Conservation (phyloP, 2,797 vertebrate species). For the Sebastes itinus region DNA sequence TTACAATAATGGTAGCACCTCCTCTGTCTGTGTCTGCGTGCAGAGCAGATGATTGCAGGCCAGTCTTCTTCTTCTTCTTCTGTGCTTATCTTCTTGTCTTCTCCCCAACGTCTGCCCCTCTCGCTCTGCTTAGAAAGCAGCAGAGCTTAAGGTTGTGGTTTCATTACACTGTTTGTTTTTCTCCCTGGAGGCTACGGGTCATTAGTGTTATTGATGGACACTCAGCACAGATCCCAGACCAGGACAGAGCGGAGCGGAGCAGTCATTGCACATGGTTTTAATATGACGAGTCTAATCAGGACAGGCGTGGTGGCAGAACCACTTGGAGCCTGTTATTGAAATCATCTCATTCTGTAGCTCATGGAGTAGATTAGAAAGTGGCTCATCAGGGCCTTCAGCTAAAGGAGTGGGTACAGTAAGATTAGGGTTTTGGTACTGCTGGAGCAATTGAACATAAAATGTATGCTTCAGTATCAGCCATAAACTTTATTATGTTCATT, state of each 20-base stretch:
- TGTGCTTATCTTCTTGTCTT: constrained; percentile 11
- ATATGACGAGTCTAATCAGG: constrained; percentile 73
- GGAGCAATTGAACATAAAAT: constrained; percentile 12
- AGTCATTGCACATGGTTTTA: constrained; percentile 73
- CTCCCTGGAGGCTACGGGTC: constrained; percentile 69
- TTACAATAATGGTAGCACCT: constrained; percentile 39
- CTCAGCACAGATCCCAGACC: constrained; percentile 38
- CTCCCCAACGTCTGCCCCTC: constrained; percentile 1
- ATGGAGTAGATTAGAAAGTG: constrained; percentile 39
- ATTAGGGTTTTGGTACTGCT: background rate
- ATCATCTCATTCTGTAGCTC: constrained; percentile 57
- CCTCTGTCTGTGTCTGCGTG: constrained; percentile 8
- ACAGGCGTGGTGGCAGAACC: constrained; percentile 58
- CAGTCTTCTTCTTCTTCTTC: background rate
- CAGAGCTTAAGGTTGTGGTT: constrained; percentile 57
- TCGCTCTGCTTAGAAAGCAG: constrained; percentile 38
- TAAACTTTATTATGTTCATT: background rate
- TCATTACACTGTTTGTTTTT: constrained; percentile 71
- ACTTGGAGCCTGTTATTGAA: constrained; percentile 49
- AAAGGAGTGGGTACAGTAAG: background rate
- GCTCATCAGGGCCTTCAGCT: constrained; percentile 13
- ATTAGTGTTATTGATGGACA: constrained; percentile 81
- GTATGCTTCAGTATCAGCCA: background rate
- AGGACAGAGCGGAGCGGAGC: constrained; percentile 47
- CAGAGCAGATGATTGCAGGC: constrained; percentile 7